Percentiles rank a stretch among this genome's conserved stretches.
Evolutionary conservation across 2,113 vertebrate species (phyloP).

Genomic region (Paramisgurnus dabryanus): DNA sequence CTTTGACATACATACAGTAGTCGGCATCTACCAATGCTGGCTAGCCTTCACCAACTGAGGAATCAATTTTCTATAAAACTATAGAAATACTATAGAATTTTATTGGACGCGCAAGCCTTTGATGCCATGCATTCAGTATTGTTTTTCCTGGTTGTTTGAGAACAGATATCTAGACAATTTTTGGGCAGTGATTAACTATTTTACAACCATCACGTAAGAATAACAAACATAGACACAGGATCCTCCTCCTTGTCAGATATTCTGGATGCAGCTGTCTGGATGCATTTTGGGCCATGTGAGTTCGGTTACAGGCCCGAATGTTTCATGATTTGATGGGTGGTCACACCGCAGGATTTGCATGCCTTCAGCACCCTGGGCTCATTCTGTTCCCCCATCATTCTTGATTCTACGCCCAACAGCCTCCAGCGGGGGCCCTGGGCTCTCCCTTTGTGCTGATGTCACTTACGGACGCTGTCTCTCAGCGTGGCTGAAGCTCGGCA

Average conservation of each 20-base stretch:
- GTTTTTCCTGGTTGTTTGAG: no score
- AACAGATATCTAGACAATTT: no score
- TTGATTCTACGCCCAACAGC: constrained; percentile 74
- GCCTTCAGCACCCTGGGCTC: constrained; percentile 67
- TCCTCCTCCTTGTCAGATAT: constrained; percentile 51
- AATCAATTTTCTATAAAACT: no score
- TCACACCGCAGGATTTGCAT: constrained; percentile 69
- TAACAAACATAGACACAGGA: no score
- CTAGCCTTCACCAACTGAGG: no score
- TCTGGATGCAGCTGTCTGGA: constrained; percentile 70
- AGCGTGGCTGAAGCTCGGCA: constrained; percentile 72
- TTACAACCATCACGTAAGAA: no score
- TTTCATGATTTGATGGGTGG: constrained; percentile 73
- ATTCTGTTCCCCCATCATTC: constrained; percentile 67
- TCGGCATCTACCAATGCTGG: no score
- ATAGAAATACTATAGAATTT: no score
- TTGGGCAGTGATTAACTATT: no score
- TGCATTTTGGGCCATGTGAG: constrained; percentile 45
- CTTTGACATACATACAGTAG: no score
- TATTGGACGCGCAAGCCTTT: no score
- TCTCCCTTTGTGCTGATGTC: constrained; percentile 77
- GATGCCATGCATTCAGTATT: no score
- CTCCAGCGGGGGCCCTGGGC: constrained; percentile 64
- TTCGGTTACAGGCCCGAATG: constrained; percentile 60
- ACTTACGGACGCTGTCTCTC: constrained; percentile 68